A percentile compares a stretch with the other conserved stretches of the same genome.
Evolutionary conservation across 1,140 invertebrate species (phyloP).

Genomic region (Zaprionus tsacasi): DNA sequence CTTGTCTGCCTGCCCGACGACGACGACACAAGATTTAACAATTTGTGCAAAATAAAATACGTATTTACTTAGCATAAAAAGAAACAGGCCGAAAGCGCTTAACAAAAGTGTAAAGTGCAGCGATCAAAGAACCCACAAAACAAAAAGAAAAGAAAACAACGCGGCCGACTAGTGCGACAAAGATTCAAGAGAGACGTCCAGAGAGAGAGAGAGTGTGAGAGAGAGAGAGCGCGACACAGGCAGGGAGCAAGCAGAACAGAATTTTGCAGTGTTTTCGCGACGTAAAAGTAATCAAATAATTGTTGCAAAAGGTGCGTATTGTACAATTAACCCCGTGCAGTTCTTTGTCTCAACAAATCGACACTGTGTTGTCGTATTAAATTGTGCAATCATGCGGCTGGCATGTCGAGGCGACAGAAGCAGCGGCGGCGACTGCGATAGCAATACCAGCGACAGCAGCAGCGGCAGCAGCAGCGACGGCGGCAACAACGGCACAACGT

Average conservation of each 20-base stretch:
- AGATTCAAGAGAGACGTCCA: slow-evolving; percentile 27
- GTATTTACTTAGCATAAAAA: slow-evolving; percentile 4
- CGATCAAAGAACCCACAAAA: slow-evolving; percentile 12
- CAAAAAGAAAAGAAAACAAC: slow-evolving; percentile 19
- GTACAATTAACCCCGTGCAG: slow-evolving; percentile 27
- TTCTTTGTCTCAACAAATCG: slow-evolving; percentile 33
- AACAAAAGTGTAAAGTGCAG: slow-evolving; percentile 17
- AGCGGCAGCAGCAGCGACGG: not conserved
- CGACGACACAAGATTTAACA: slow-evolving; percentile 26
- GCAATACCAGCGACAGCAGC: not conserved
- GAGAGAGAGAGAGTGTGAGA: slow-evolving; percentile 41
- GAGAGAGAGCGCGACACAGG: slow-evolving; percentile 51
- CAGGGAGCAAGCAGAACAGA: slow-evolving; percentile 54
- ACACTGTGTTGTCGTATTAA: slow-evolving; percentile 21
- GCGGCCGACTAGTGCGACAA: slow-evolving; percentile 11
- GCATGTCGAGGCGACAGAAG: slow-evolving; percentile 6
- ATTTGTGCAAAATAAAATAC: slow-evolving; percentile 32
- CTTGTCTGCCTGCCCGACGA: slow-evolving; percentile 41
- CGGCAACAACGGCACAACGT: slow-evolving; percentile 45
- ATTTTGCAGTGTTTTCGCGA: slow-evolving; percentile 77
- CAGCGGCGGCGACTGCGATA: slow-evolving; percentile 22
- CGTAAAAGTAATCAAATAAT: slow-evolving; percentile 67
- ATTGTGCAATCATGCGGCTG: slow-evolving; percentile 61
- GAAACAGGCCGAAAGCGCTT: not conserved
- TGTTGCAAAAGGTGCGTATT: slow-evolving; percentile 66